phyloP scores from a whole-genome alignment of 2,797 vertebrate genomes.

The Petrocephalus schoutedeni region DNA sequence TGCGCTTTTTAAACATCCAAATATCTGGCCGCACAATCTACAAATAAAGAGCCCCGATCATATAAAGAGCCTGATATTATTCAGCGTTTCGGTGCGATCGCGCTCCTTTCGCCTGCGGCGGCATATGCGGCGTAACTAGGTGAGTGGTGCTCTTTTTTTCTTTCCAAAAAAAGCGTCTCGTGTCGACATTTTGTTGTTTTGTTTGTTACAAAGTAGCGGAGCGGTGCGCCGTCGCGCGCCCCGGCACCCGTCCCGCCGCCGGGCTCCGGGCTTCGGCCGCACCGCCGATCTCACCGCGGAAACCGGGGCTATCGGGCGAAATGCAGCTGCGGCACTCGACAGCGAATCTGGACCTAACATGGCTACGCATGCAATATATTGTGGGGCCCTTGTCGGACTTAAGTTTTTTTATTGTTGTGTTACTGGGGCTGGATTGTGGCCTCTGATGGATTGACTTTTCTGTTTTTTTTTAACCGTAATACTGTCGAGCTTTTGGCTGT shows the following conservation, averaged over 20 bases:
- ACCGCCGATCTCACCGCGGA: neutral
- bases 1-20: slow-evolving; percentile 14
- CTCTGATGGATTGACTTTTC: neutral
- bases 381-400: neutral
- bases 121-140: slow-evolving; percentile 13
- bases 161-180: neutral
- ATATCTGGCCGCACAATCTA: neutral
- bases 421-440: neutral
- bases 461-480: neutral
- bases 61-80: neutral
- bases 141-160: slow-evolving; percentile 8
- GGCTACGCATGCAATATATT: neutral
- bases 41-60: neutral
- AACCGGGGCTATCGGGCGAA: neutral
- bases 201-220: slow-evolving; percentile 24
- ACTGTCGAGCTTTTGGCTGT: neutral
- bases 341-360: neutral
- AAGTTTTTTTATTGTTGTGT: slow-evolving; percentile 5
- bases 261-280: neutral
- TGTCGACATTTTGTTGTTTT: slow-evolving; percentile 35
- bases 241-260: neutral
- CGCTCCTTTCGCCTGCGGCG: neutral
- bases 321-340: neutral
- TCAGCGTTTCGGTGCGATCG: neutral
- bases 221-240: neutral